Base-by-base conservation (phyloP, 2,113 vertebrate species). In the Pontoporia blainvillei region DNA sequence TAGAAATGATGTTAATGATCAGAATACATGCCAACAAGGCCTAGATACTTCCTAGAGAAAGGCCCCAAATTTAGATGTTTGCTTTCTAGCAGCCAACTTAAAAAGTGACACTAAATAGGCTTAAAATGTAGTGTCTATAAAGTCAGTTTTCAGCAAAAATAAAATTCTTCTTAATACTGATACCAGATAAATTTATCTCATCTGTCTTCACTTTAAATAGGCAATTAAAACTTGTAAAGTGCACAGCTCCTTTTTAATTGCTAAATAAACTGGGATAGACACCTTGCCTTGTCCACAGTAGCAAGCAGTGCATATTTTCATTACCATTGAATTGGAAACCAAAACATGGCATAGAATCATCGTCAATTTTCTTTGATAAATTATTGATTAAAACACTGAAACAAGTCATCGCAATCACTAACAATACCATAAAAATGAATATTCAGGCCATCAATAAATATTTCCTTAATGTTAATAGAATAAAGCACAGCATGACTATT, bases 361-460 rank as follows among this genome's bases (percentile, higher is more conserved):
- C 23, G 91, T 97, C 66, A 82, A 27, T 93, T 97, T 94, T 86
- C 71, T 96, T 96, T 97, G 98, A 64, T 36, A 97, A 87, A 96
- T 91, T 97, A 49, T 61, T 97, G 75, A 92, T 96, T 92, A 97
- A 97, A 97, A 97, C 91, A 95, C 76, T 97, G 96, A 96, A 75
- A 97, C 96, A 98, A 96, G 86, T 92, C 72, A 62, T 62, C 75
- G 96, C 96, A 97, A 86, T 97, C 96, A 84, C 85, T 98, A 96
- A 96, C 93, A 95, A 97, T 95, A 89, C 84, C 57, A 54, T 79
- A 59, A 67, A 93, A 90, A 69, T 96, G 95, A 84, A 95, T 98
- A 97, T 97, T 98, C 95, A 95, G 92, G 96, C 93, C 91, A 96
- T 90, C 11, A 9, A 61, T 95, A 97, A 1, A 2, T 36, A 20